phyloP scores from a whole-genome alignment of 35 echinoderm and acorn worm species.

The Chiridota heheva region DNA sequence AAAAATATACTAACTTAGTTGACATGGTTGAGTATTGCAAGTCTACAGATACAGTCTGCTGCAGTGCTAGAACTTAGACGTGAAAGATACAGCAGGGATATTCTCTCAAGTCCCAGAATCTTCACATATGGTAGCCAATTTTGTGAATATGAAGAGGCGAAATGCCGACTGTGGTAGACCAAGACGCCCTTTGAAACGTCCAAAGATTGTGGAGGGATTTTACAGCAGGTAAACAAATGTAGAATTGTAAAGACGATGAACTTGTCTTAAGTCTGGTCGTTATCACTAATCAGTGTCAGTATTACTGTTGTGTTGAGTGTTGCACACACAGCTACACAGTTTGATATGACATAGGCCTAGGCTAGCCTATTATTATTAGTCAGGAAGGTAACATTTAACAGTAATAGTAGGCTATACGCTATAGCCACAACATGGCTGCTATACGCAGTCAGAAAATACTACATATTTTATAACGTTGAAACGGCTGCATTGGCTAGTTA shows the following conservation, averaged over 20 bases:
- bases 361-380: background rate
- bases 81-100: too few relatives aligned
- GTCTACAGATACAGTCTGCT: too few relatives aligned
- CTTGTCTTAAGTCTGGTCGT: constrained; percentile 29
- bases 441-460: background rate
- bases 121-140: constrained; percentile 57
- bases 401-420: too few relatives aligned
- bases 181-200: constrained; percentile 44
- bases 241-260: background rate
- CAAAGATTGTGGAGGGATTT: constrained; percentile 47
- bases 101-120: too few relatives aligned
- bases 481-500: too few relatives aligned
- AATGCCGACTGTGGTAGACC: constrained; percentile 55
- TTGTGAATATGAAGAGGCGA: constrained; percentile 53
- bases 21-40: too few relatives aligned
- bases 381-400: too few relatives aligned
- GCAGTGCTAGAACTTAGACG: too few relatives aligned
- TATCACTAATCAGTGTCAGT: background rate
- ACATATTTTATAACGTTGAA: background rate
- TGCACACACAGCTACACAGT: background rate
- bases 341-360: background rate
- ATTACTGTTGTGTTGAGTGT: background rate
- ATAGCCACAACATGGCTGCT: background rate
- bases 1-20: too few relatives aligned
- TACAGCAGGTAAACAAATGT: constrained; percentile 44